Percentiles rank a stretch among this genome's conserved stretches.
Conservation (phyloP, 2,888 invertebrate species). For the Julus scandinavius region DNA sequence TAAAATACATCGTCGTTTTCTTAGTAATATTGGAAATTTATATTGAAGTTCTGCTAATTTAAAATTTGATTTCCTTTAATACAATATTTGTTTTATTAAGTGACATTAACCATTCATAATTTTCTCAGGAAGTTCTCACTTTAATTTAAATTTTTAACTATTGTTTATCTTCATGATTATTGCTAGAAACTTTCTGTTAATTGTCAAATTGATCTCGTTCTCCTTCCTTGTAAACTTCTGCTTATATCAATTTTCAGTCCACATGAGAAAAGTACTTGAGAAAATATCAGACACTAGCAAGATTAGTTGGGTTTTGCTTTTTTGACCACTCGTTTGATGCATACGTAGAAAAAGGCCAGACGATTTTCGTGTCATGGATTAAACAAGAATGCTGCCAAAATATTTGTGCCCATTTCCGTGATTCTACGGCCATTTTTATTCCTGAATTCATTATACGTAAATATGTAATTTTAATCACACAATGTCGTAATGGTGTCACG, state of each 20-base stretch:
- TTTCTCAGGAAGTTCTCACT: too few relatives aligned
- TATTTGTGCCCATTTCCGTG: not conserved
- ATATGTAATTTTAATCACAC: conserved; percentile 15
- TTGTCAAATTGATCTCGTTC: not conserved
- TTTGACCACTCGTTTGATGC: not conserved
- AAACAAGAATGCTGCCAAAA: conserved; percentile 5
- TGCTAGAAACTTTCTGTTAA: not conserved
- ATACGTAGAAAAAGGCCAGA: not conserved
- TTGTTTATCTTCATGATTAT: not conserved
- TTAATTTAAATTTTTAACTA: too few relatives aligned
- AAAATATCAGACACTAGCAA: not conserved
- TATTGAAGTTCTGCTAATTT: too few relatives aligned
- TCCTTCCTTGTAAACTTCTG: not conserved
- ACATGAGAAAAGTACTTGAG: not conserved
- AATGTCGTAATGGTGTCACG: not conserved
- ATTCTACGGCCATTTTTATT: not conserved
- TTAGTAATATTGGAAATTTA: too few relatives aligned
- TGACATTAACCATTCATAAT: too few relatives aligned
- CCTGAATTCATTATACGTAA: conserved; percentile 36
- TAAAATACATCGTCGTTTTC: too few relatives aligned
- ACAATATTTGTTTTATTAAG: too few relatives aligned
- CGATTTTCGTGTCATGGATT: not conserved
- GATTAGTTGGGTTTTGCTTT: not conserved
- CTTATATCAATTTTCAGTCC: not conserved
- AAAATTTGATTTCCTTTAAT: too few relatives aligned